Conservation (phyloP, 2,113 vertebrate species). For the Odocoileus hemionus region DNA sequence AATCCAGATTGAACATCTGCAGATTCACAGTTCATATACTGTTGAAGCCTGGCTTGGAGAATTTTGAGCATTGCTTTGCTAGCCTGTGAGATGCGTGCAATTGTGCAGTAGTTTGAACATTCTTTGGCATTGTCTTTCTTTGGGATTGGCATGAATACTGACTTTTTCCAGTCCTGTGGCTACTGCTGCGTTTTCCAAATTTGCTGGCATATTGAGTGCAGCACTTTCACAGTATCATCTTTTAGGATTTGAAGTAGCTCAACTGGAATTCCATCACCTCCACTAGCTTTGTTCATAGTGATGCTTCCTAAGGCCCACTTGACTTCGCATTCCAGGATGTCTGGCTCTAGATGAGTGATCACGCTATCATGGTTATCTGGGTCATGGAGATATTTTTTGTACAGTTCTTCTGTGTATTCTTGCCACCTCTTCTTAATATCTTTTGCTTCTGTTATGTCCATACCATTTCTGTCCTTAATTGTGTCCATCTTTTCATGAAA, state of each 20-base stretch:
- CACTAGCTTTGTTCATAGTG: fast-evolving
- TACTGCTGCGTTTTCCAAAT: not conserved
- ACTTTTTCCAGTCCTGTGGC: not conserved
- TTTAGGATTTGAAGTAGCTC: not conserved
- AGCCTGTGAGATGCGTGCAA: not conserved
- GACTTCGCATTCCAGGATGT: not conserved
- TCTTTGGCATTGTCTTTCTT: not conserved
- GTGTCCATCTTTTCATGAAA: not conserved
- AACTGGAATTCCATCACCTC: not conserved
- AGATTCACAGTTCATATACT: not conserved
- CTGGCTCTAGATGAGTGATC: not conserved
- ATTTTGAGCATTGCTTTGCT: not conserved
- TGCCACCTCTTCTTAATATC: not conserved
- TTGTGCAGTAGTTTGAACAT: not conserved
- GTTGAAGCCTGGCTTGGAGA: not conserved
- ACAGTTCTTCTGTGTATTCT: not conserved
- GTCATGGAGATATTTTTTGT: not conserved
- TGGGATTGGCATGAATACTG: not conserved
- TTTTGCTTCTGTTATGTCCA: not conserved
- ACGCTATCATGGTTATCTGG: not conserved
- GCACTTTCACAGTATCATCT: not conserved
- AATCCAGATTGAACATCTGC: not conserved
- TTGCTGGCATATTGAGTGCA: not conserved
- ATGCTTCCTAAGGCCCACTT: not conserved
- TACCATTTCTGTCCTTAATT: not conserved